Evolutionary conservation across 2,888 invertebrate genomes (phyloP).

Genomic region (Macrophya alboannulata): DNA sequence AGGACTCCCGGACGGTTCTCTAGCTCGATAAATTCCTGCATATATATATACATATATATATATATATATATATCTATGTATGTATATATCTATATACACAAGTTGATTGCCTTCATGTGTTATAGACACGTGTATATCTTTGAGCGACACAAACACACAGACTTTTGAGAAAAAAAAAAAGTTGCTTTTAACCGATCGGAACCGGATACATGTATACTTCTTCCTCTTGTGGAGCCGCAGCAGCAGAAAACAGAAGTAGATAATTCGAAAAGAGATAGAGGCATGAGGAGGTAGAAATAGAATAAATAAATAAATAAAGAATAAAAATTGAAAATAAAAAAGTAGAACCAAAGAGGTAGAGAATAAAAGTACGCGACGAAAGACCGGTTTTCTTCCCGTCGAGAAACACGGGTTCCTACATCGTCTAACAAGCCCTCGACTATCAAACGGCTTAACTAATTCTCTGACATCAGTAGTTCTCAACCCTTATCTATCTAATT

Average conservation of each 20-base stretch:
- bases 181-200: conserved; percentile 19
- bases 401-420: conserved; percentile 72
- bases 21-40: conserved; percentile 22
- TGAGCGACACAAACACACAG: neutral
- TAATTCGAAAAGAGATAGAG: too few relatives aligned
- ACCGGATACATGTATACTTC: conserved; percentile 16
- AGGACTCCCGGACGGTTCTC: conserved; percentile 38
- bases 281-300: neutral
- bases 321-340: neutral
- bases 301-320: neutral
- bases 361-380: conserved; percentile 23
- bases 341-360: neutral
- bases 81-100: neutral
- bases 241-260: neutral
- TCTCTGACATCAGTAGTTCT: conserved; percentile 64
- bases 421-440: conserved; percentile 71
- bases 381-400: conserved; percentile 72
- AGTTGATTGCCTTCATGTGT: neutral
- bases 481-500: conserved; percentile 51
- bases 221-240: neutral
- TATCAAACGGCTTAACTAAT: conserved; percentile 73
- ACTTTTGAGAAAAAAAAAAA: neutral
- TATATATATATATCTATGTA: neutral
- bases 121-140: neutral
- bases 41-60: neutral